Percentiles rank a stretch among this genome's conserved stretches.
phyloP scores from a whole-genome alignment of 2,888 invertebrate species.

The Apodemia hepburni region DNA sequence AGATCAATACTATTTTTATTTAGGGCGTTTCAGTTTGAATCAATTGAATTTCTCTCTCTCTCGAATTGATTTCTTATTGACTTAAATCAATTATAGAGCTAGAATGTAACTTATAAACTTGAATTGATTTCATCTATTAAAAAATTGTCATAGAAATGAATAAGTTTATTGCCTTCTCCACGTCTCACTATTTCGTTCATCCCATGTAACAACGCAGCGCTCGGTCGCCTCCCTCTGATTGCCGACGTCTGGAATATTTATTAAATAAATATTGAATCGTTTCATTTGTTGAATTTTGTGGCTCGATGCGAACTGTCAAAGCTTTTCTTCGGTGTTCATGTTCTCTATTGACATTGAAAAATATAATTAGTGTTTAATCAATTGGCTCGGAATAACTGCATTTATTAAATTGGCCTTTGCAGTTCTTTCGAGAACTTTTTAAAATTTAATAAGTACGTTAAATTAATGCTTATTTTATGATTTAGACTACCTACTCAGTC shows the following conservation, averaged over 20 bases:
- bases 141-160: too few relatives aligned
- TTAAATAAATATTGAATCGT: slow-evolving; percentile 67
- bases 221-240: slow-evolving; percentile 46
- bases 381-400: neutral
- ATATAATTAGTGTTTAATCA: slow-evolving; percentile 14
- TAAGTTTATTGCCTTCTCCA: slow-evolving; percentile 23
- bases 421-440: neutral
- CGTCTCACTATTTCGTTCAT: slow-evolving; percentile 17
- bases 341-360: slow-evolving; percentile 10
- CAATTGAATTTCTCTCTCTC: too few relatives aligned
- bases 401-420: neutral
- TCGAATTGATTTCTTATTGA: too few relatives aligned
- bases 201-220: slow-evolving; percentile 6
- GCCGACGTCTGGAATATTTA: slow-evolving; percentile 61
- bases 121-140: too few relatives aligned
- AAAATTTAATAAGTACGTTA: neutral
- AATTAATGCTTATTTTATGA: neutral
- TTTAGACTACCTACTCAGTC: too few relatives aligned
- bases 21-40: too few relatives aligned
- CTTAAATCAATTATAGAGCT: too few relatives aligned
- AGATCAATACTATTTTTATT: too few relatives aligned
- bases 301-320: slow-evolving; percentile 34
- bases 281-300: slow-evolving; percentile 52
- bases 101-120: too few relatives aligned
- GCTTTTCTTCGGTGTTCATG: slow-evolving; percentile 19